Percentiles rank a stretch among this genome's conserved stretches.
Evolutionary conservation across 2,797 vertebrate species (phyloP).

Genomic region (Tarsius wallacei): DNA sequence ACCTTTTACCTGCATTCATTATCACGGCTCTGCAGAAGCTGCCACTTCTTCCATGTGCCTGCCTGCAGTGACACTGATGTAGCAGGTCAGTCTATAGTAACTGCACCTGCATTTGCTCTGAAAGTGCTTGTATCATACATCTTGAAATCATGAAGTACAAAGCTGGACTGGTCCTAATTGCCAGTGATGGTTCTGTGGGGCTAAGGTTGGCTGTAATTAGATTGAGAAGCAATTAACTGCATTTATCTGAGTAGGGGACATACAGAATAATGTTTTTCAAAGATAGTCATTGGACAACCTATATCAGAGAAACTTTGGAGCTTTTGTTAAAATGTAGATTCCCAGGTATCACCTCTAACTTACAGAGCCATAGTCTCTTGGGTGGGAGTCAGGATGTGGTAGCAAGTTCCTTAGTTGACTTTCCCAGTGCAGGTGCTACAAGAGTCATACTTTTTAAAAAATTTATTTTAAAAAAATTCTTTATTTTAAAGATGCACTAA

Average conservation of each 20-base stretch:
- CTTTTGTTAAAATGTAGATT: background rate
- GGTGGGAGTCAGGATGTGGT: background rate
- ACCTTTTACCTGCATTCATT: slow-evolving; percentile 67
- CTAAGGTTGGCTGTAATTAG: slow-evolving; percentile 88
- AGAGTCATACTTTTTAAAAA: slow-evolving; percentile 13
- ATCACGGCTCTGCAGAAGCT: slow-evolving; percentile 69
- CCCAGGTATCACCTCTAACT: background rate
- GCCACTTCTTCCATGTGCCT: background rate
- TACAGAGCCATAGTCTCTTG: background rate
- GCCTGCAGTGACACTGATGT: slow-evolving; percentile 70
- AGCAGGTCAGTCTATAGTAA: slow-evolving; percentile 78
- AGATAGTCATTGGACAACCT: slow-evolving; percentile 32
- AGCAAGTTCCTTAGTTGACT: background rate
- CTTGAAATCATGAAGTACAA: slow-evolving; percentile 83
- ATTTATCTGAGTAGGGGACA: slow-evolving; percentile 83
- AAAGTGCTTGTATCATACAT: slow-evolving; percentile 85
- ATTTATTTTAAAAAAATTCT: too few relatives aligned
- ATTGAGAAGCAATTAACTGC: slow-evolving; percentile 88
- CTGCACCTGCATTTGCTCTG: slow-evolving; percentile 86
- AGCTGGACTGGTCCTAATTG: slow-evolving; percentile 87
- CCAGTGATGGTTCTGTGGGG: slow-evolving; percentile 87
- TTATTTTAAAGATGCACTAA: too few relatives aligned
- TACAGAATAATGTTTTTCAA: slow-evolving; percentile 68
- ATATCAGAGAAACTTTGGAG: background rate
- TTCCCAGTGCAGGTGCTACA: background rate